Conservation (phyloP, 1,140 invertebrate species). For the Drosophila funebris region DNA sequence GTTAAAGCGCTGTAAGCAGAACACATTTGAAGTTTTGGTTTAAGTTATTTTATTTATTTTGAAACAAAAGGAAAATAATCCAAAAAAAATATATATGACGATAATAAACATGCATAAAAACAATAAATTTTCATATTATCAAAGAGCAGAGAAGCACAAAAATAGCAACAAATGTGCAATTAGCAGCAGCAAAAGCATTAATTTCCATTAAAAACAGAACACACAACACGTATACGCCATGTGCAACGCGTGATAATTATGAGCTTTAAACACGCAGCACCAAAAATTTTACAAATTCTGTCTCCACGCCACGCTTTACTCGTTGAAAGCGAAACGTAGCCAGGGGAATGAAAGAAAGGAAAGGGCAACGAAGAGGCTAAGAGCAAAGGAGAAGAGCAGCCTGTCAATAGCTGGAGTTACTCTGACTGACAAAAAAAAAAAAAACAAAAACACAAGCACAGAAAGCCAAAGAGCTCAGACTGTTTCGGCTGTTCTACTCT, state of each 20-base stretch:
- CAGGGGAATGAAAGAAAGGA: not conserved
- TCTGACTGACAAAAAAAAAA: constrained; percentile 42
- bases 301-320: not conserved
- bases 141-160: constrained; percentile 26
- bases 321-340: constrained; percentile 37
- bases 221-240: constrained; percentile 55
- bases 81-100: constrained; percentile 21
- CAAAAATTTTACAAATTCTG: constrained; percentile 30
- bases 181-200: constrained; percentile 67
- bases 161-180: constrained; percentile 57
- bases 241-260: constrained; percentile 68
- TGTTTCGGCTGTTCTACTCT: constrained; percentile 40
- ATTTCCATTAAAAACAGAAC: constrained; percentile 61
- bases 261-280: constrained; percentile 60
- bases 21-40: not conserved
- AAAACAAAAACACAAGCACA: constrained; percentile 34
- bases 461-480: constrained; percentile 36
- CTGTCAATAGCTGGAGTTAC: constrained; percentile 47
- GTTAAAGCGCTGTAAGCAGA: constrained; percentile 39
- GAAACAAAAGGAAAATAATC: constrained; percentile 32
- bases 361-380: constrained; percentile 14
- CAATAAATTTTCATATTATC: constrained; percentile 63
- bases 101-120: constrained; percentile 73
- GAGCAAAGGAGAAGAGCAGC: not conserved
- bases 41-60: constrained; percentile 3